Base-by-base conservation (phyloP, 2,888 invertebrate species). In the Anarsia innoxiella region DNA sequence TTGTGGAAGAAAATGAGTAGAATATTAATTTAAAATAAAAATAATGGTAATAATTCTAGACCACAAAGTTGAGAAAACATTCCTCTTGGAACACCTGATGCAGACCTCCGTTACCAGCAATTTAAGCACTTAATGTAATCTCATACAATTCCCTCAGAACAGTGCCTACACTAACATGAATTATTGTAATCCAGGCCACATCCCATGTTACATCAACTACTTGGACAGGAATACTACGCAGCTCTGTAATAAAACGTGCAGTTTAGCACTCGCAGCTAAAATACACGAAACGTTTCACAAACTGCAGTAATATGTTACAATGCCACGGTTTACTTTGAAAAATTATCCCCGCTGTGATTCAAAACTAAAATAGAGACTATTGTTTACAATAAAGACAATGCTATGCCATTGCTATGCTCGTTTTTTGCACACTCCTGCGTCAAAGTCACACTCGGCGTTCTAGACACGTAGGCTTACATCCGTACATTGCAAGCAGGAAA, bases 391-490 rank as follows among this genome's bases (percentile, higher is more conserved):
- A 2, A 12, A 14, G 14, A 25, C 25, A 33, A 14, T 25, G 26
- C 10, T 8, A 3, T 13, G 11, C 10, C 25, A 33, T 10, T 25
- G 26, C 10, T 8, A 3, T 13, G 11, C 10, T 12, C 32, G 23
- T 23, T 23, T 12, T 32, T 23, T 9, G n/a, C n/a, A 11, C 12
- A 12, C n/a, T n/a, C n/a, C n/a, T n/a, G n/a, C 23, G 23, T 23
- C 12, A 12, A 12, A 11, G 13, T 10, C 23, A 12, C 23, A 33
- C n/a, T 25, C 25, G n/a, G 11, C 37, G 48, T 49, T 46, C 56
- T 25, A 49, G 48, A 48, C 64, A 68, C 66, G 66, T 65, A 55
- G 35, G 6, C 36, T 38, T 33, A 55, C 57, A 59, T 68, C 66
- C 62, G 58, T 45, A 44, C 44, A 48, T 45, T 42, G 45, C 39